Base-by-base conservation (phyloP, 2,113 vertebrate genomes). In the Chloropsis hardwickii region DNA sequence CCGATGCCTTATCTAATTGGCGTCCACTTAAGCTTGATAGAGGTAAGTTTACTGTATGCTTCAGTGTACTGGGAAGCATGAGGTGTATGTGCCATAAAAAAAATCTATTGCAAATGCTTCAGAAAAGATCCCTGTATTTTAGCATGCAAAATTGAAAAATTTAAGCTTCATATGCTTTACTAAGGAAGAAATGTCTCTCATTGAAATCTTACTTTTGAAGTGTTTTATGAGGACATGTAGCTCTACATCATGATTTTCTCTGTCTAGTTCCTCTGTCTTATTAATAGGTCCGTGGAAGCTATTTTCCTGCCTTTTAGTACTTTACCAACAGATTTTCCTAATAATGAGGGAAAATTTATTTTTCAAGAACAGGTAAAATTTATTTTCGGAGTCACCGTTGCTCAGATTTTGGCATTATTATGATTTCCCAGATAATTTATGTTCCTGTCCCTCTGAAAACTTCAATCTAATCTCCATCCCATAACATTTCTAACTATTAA, bases 1-100 rank as follows among this genome's bases (percentile, higher is more conserved):
- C 99, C 99, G 2, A 99, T 99, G 99, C 99, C 99, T 83, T 99
- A 99, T 97, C 97, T 99, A 89, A 98, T 99, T 96, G 99, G 99
- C 39, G 98, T 99, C 97, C 99, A 99, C 97, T 98, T 99, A 79
- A 99, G 99, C 97, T 98, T 99, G 91, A 98, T 99, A 84, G 99
- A 99, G 98, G 99, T 99, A 98, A 95, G 99, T 77, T 71, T 66
- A 10, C 37, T 42, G 0, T 28, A 47, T 3, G 0, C 18, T 70
- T 76, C 37, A 60, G 50, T 1, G 1, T 72, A 8, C 47, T 51
- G 24, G 9, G 60, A 69, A 72, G 24, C n/a, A 20, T 61, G 66
- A 72, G 33, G 4, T 6, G 14, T 65, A 14, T 62, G 29, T 62
- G 21, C 29, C 17, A 21, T 85, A 48, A 81, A 39, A 37, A 53